A percentile compares a stretch with the other conserved stretches of the same genome.
Conservation (phyloP, 1,140 invertebrate species). For the Sweltsa coloradensis region DNA sequence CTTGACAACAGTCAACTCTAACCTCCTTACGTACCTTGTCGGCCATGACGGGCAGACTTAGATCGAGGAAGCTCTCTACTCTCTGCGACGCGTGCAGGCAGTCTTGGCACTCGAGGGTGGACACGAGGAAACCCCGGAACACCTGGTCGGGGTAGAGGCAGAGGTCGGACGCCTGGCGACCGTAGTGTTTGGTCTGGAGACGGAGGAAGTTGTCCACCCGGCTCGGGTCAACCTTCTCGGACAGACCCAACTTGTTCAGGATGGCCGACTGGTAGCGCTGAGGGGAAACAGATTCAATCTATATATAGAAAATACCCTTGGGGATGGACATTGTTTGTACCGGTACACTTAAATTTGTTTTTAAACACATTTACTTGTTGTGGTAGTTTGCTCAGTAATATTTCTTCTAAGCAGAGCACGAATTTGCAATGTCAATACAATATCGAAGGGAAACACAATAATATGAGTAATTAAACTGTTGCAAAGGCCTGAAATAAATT, state of each 20-base stretch:
- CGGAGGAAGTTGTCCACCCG: constrained; percentile 60
- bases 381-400: too few relatives aligned
- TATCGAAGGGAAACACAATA: too few relatives aligned
- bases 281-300: constrained; percentile 30
- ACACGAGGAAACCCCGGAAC: constrained; percentile 82
- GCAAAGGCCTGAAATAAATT: too few relatives aligned
- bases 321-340: too few relatives aligned
- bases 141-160: constrained; percentile 67
- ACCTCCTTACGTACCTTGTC: constrained; percentile 42
- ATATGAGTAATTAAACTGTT: too few relatives aligned
- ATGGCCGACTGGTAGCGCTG: constrained; percentile 67
- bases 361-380: too few relatives aligned
- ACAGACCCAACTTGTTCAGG: constrained; percentile 52
- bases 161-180: constrained; percentile 64
- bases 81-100: constrained; percentile 75
- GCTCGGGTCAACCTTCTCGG: constrained; percentile 48
- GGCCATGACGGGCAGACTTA: constrained; percentile 76
- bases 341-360: too few relatives aligned
- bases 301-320: too few relatives aligned
- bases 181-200: constrained; percentile 59
- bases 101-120: constrained; percentile 78
- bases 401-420: too few relatives aligned
- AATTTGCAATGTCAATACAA: too few relatives aligned
- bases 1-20: too few relatives aligned
- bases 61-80: constrained; percentile 86